Evolutionary conservation across 2,888 invertebrate species (phyloP), one percentile per base, ranked within the genome.

Genomic region (Agrypnus murinus): DNA sequence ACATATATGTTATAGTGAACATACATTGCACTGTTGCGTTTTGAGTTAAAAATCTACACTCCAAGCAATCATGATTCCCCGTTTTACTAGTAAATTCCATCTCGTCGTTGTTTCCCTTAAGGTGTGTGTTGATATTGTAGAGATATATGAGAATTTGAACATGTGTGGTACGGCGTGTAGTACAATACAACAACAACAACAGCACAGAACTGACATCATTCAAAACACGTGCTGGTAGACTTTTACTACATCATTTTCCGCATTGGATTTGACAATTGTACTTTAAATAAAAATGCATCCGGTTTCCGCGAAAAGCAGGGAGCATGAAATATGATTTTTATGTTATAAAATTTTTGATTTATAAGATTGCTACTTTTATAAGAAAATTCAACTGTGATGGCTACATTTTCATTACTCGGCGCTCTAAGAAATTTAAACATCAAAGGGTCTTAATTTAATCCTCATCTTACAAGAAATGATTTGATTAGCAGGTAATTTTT

Each of bases 401-500:
- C 34, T 64, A 45, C 40, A 55, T 64, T 64, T 25, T 64, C 31
- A 55, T 55, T 64, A 64, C 32, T 40, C 36, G 43, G 53, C 53
- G 53, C 15, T 43, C 43, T 55, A 12, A 43, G 53, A 53, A 38
- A 43, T 55, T 64, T 43, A 38, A 64, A 64, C 64, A 64, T 64
- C 64, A 64, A 64, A 64, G 64, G 34, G 12, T 43, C 64, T 64
- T 64, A 64, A 64, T 55, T 64, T 64, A 55, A 55, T 64, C 64
- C 55, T 32, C 19, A 32, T 64, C 43, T 53, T 64, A 19, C 40
- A 64, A 64, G 53, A 43, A 55, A 15, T 32, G 55, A 43, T 62
- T 48, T 4, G 34, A 62, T 62, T 62, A 36, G 48, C 12, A 40
- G 58, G 9, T 59, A 59, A 59, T 59, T 59, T 38, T 59, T 50